phyloP scores from a whole-genome alignment of 2,797 vertebrate genomes.

The Poecilia velifera region DNA sequence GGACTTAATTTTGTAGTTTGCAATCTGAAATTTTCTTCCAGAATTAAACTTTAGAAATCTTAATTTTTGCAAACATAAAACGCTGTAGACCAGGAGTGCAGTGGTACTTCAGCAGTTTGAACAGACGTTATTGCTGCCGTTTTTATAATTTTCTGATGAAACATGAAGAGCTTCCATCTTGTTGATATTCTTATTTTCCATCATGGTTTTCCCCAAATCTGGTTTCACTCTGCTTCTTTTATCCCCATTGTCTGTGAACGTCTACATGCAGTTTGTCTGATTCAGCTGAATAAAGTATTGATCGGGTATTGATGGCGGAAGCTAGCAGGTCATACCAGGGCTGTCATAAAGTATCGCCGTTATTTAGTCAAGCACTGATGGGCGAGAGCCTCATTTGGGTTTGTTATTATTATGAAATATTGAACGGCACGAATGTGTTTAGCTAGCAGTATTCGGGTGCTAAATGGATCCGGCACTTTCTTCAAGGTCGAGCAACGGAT shows the following conservation, averaged over 20 bases:
- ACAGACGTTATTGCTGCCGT: neutral
- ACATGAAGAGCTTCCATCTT: neutral
- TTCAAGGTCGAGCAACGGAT: neutral
- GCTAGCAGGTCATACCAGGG: constrained; percentile 18
- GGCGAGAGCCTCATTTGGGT: neutral
- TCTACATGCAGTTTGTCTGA: constrained; percentile 4
- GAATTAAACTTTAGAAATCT: neutral
- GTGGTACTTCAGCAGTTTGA: neutral
- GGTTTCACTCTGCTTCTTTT: neutral
- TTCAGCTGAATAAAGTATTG: constrained; percentile 46
- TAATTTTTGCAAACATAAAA: neutral
- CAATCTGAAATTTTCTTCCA: neutral
- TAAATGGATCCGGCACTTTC: neutral
- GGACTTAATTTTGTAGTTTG: neutral
- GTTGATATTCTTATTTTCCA: neutral
- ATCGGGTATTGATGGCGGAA: constrained; percentile 28
- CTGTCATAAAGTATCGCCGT: constrained; percentile 38
- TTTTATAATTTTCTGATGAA: neutral
- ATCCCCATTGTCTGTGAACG: constrained; percentile 2
- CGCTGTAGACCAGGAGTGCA: neutral
- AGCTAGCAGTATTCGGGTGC: constrained; percentile 1
- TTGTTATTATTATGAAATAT: constrained; percentile 41
- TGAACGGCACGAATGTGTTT: constrained; percentile 17
- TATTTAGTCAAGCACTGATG: constrained; percentile 40
- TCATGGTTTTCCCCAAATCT: neutral